Base-by-base conservation (phyloP, 2,797 vertebrate species). In the Sitta carolinensis region DNA sequence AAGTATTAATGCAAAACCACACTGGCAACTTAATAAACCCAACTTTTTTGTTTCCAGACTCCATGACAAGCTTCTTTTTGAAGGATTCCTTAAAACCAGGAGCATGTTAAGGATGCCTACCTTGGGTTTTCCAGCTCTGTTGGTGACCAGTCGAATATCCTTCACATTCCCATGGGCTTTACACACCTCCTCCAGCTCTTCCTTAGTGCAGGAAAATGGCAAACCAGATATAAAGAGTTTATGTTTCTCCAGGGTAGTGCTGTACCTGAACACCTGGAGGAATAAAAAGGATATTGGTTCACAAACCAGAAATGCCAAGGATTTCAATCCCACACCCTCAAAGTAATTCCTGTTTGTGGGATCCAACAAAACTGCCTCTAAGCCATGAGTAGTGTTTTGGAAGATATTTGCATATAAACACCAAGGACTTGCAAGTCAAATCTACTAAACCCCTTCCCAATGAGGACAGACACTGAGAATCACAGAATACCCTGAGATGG, bases 141-240 rank as follows among this genome's bases (percentile, higher is more conserved):
- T 99, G 30, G 99, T 99, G 87, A 99, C 99, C 81, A 99, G 96
- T 17, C 99, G 98, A 57, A 99, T 98, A 21, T 99, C 99, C 95
- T 98, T 99, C 78, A 99, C 90, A 1, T 97, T 98, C 73, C 99
- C 99, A 3, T 99, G 98, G 13, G 90, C 95, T 96, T 98, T 98
- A 88, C 98, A 99, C 54, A 99, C 70, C 76, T 99, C 98, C 77
- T 98, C 98, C 48, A 99, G 98, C 36, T 99, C 98, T 68, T 99
- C 98, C 96, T 98, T 98, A 11, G 98, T 99, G 97, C 98, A 99
- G 40, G 98, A 98, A 92, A 99, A 99, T 0, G 99, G 99, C 93
- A 99, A 97, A 36, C 99, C 99, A 1, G 99, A 99, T 94, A 99
- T 98, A 66, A 99, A 99, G 54, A 99, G 98, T 84, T 99, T 99